Base-by-base conservation (phyloP, 2,113 vertebrate genomes). In the Entomyzon cyanotis region DNA sequence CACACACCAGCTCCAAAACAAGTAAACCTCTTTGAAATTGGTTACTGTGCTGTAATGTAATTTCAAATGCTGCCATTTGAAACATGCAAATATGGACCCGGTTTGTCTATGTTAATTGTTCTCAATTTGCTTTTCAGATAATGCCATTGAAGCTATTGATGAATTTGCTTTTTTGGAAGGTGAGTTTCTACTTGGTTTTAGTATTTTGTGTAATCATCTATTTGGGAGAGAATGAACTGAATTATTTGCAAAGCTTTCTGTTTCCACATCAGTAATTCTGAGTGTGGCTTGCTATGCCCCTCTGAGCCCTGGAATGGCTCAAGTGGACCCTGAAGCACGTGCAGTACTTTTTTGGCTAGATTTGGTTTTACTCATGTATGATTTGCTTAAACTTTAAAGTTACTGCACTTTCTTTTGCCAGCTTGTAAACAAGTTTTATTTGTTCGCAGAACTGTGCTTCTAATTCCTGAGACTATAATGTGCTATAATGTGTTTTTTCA, bases 151-250 rank as follows among this genome's bases (percentile, higher is more conserved):
- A 96, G 99, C 99, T 83, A 98, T 99, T 70, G 99, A 99, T 91
- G 99, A 99, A 97, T 99, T 99, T 91, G 99, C 99, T 37, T 99
- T 99, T 98, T 97, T 99, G 90, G 99, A 99, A 98, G 99, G 99
- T 99, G 97, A 98, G 98, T 96, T 91, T 68, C 64, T 39, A 4
- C 5, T 65, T 20, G 21, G 4, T 69, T 83, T 88, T 63, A 22
- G 0, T 67, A 10, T 84, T 90, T 78, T 68, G 22, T 60, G 11
- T 44, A 19, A 15, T 70, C 30, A 39, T 9, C 11, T 65, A 20
- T 41, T 37, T 87, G 65, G 31, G 55, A 81, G 37, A 73, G 58
- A 47, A 65, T 11, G 35, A 87, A 31, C 22, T 18, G 53, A 47
- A 44, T 44, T 2, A 16, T 80, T 79, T 85, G 24, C 33, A 60